phyloP scores from a whole-genome alignment of 2,113 vertebrate species.

The Halichoerus grypus region DNA sequence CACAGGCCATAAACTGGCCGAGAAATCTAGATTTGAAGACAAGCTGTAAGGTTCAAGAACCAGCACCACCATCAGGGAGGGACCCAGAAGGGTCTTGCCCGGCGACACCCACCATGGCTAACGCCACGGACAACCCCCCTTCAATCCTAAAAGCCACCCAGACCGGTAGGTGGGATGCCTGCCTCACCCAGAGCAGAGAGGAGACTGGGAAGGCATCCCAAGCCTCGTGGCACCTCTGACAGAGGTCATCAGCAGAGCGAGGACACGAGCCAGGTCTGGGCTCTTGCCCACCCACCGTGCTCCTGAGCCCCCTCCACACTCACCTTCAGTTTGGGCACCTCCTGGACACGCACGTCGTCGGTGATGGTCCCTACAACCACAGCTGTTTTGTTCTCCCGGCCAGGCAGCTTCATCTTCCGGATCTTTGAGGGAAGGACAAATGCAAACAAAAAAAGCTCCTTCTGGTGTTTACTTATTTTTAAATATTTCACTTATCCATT shows the following conservation, averaged over 20 bases:
- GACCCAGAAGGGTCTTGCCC: background rate
- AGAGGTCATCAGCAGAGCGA: background rate
- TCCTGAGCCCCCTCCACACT: accelerated
- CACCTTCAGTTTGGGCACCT: slow-evolving; percentile 96
- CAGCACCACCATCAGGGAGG: background rate
- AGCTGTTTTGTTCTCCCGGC: slow-evolving; percentile 92
- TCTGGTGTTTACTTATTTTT: too few species aligned
- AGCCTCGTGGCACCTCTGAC: accelerated
- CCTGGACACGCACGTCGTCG: slow-evolving; percentile 93
- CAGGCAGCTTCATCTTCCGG: slow-evolving; percentile 93
- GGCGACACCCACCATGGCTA: accelerated
- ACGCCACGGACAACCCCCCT: accelerated
- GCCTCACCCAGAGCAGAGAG: background rate
- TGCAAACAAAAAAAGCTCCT: accelerated
- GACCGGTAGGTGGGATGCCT: too few species aligned
- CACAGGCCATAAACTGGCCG: background rate
- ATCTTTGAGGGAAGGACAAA: slow-evolving; percentile 84
- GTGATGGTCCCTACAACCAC: slow-evolving; percentile 95
- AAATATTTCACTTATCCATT: too few species aligned
- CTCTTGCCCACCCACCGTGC: accelerated
- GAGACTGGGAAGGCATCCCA: accelerated
- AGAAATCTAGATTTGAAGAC: background rate
- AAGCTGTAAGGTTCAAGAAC: background rate
- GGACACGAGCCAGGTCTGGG: background rate
- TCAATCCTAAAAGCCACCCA: too few species aligned